phyloP scores from a whole-genome alignment of 2,113 vertebrate species.

The Odobenus rosmarus region DNA sequence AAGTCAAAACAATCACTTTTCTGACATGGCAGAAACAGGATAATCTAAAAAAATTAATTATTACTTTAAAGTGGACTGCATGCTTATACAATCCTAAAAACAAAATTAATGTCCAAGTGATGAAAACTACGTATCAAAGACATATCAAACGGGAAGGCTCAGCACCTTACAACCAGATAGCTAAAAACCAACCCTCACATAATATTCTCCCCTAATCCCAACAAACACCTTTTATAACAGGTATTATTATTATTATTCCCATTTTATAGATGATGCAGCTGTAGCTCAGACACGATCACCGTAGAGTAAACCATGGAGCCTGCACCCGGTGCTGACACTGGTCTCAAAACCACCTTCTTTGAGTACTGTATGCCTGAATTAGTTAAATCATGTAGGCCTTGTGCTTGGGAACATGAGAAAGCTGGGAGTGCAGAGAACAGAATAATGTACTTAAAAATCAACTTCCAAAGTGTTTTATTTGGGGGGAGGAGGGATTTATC shows the following conservation, averaged over 20 bases:
- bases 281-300: not conserved
- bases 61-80: not conserved
- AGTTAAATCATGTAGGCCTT: not conserved
- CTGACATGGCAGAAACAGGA: not conserved
- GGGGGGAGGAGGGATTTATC: not conserved
- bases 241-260: not conserved
- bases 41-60: not conserved
- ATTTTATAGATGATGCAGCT: not conserved
- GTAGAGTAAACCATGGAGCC: not conserved
- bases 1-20: not conserved
- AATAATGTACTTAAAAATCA: not conserved
- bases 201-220: not conserved
- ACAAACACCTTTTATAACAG: not conserved
- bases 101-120: conserved; percentile 15
- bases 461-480: not conserved
- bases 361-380: not conserved
- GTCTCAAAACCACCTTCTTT: not conserved
- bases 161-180: not conserved
- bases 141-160: not conserved
- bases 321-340: not conserved
- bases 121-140: not conserved
- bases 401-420: not conserved
- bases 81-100: not conserved
- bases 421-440: not conserved
- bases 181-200: not conserved